Conservation (phyloP, 1,140 invertebrate species). For the Atopsyche davidsoni region DNA sequence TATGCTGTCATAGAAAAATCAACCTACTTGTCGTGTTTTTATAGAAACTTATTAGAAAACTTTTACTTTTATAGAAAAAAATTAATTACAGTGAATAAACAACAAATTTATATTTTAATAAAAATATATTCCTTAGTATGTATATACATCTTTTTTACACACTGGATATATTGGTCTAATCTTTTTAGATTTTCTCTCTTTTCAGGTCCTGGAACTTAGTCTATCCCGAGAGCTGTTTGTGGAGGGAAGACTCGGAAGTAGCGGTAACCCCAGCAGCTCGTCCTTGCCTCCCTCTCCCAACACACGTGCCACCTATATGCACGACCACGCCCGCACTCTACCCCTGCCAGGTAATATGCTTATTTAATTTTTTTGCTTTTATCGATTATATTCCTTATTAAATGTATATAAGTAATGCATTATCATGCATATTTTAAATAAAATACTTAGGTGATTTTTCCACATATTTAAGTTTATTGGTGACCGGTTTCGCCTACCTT, state of each 20-base stretch:
- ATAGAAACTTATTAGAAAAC: background rate
- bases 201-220: constrained; percentile 44
- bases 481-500: too few species aligned
- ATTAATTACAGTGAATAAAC: too few species aligned
- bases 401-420: too few species aligned
- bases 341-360: constrained; percentile 20
- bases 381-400: too few species aligned
- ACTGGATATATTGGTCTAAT: constrained; percentile 9
- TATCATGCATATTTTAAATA: too few species aligned
- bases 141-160: background rate
- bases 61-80: too few species aligned
- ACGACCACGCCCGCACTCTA: constrained; percentile 24
- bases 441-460: too few species aligned
- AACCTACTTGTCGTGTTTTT: constrained; percentile 12
- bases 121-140: too few species aligned
- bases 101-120: too few species aligned
- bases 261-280: constrained; percentile 31
- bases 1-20: too few species aligned
- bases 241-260: constrained; percentile 25
- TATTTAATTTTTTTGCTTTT: too few species aligned
- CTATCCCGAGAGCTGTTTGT: constrained; percentile 15
- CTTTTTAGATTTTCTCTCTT: constrained; percentile 14
- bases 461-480: too few species aligned
- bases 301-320: constrained; percentile 39
- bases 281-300: constrained; percentile 54